Evolutionary conservation across 2,113 vertebrate genomes (phyloP).

Genomic region (Aplodontia rufa): DNA sequence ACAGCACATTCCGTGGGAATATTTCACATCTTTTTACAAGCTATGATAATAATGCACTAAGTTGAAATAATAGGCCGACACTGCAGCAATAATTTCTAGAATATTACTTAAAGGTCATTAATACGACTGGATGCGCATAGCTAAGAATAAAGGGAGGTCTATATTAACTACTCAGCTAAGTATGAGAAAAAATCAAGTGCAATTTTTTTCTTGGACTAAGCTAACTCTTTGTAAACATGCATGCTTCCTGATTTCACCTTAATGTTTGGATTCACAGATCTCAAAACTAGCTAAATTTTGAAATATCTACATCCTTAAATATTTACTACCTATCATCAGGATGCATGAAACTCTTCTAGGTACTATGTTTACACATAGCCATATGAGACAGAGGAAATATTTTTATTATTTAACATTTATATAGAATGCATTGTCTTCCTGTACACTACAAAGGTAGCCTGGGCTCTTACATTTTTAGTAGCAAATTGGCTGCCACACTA

Average conservation of each 20-base stretch:
- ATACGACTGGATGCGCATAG: not conserved
- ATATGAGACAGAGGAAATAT: not conserved
- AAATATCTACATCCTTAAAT: slow-evolving; percentile 2
- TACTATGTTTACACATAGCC: not conserved
- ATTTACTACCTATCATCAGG: not conserved
- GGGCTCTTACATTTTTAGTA: not conserved
- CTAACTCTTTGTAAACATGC: not conserved
- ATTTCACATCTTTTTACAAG: not conserved
- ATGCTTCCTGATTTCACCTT: not conserved
- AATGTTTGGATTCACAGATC: not conserved
- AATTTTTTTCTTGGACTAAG: not conserved
- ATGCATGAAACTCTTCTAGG: not conserved
- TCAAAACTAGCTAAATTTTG: not conserved
- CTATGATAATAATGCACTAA: not conserved
- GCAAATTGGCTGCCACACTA: not conserved
- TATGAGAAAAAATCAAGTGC: not conserved
- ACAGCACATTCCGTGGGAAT: not conserved
- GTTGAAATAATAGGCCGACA: not conserved
- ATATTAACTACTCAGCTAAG: not conserved
- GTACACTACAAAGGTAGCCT: not conserved
- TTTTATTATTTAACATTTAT: not conserved
- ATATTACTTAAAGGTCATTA: not conserved
- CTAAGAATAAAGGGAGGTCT: not conserved
- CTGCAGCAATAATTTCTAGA: not conserved
- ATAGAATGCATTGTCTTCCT: not conserved